These are phyloP conservation scores for Schizotus pectinicornis DNA, from an alignment of 2,888 invertebrate genomes.

Conservation along the genomic window DNA sequence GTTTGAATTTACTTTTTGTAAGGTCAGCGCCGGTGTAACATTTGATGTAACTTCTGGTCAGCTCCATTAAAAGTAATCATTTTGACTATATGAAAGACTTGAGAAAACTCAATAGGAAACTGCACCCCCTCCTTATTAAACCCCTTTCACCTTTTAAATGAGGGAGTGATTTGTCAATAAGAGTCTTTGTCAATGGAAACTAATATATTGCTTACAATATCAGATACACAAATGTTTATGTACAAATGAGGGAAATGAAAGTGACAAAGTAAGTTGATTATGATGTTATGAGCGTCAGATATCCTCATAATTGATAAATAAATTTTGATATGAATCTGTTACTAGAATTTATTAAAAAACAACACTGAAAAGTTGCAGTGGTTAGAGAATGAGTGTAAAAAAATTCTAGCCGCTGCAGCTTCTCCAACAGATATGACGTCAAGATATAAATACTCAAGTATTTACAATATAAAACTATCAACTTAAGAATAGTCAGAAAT, in stretches of 20 bases:
- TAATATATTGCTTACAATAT: background rate
- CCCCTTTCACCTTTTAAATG: too few species aligned
- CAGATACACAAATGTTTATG: background rate
- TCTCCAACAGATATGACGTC: constrained; percentile 48
- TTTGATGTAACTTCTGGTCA: too few species aligned
- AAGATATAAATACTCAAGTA: constrained; percentile 46
- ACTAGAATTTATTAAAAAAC: constrained; percentile 49
- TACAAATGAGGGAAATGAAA: background rate
- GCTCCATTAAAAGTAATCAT: too few species aligned
- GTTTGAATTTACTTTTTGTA: too few species aligned
- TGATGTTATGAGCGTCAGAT: constrained; percentile 48
- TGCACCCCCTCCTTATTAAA: too few species aligned
- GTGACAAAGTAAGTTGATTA: constrained; percentile 43
- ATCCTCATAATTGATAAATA: constrained; percentile 55
- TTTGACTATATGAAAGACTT: too few species aligned
- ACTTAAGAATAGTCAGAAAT: constrained; percentile 6
- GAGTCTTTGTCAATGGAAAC: too few species aligned
- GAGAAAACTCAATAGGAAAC: too few species aligned
- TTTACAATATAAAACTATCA: constrained; percentile 41
- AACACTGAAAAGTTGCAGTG: constrained; percentile 28
- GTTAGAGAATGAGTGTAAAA: constrained; percentile 20
- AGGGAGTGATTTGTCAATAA: too few species aligned
- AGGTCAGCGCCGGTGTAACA: too few species aligned
- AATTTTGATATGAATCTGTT: constrained; percentile 58
- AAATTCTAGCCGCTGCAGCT: constrained; percentile 43